These are phyloP conservation scores for Burhinus bistriatus DNA, from an alignment of 2,113 vertebrate genomes.

Conservation along the genomic window DNA sequence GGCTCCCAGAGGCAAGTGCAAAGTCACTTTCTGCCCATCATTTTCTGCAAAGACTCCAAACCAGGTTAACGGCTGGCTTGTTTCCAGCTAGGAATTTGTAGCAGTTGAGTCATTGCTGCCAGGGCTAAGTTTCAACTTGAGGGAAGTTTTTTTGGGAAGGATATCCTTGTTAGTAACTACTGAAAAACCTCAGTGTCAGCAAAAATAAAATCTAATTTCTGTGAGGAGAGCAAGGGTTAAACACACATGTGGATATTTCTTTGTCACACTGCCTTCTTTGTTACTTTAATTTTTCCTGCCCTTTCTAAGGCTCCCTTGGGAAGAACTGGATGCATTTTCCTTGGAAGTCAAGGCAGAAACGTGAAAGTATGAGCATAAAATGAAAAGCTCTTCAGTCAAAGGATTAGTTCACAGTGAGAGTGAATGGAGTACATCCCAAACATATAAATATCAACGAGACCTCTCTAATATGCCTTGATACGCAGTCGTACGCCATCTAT, in stretches of 20 bases:
- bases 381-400: background rate
- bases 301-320: background rate
- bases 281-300: background rate
- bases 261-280: background rate
- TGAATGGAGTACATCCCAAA: background rate
- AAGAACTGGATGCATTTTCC: background rate
- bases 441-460: slow-evolving; percentile 30
- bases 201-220: background rate
- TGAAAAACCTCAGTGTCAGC: background rate
- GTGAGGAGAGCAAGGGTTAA: background rate
- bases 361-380: background rate
- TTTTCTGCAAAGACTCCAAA: background rate
- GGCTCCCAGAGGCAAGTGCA: background rate
- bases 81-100: background rate
- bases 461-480: background rate
- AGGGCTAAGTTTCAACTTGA: background rate
- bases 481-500: background rate
- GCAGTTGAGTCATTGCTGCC: background rate
- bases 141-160: background rate
- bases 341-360: background rate
- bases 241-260: background rate
- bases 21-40: rapidly evolving
- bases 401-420: background rate
- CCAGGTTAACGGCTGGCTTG: background rate
- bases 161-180: background rate